These are phyloP conservation scores for Aspidapion aeneum DNA, from an alignment of 2,888 invertebrate species.

Conservation along the genomic window DNA sequence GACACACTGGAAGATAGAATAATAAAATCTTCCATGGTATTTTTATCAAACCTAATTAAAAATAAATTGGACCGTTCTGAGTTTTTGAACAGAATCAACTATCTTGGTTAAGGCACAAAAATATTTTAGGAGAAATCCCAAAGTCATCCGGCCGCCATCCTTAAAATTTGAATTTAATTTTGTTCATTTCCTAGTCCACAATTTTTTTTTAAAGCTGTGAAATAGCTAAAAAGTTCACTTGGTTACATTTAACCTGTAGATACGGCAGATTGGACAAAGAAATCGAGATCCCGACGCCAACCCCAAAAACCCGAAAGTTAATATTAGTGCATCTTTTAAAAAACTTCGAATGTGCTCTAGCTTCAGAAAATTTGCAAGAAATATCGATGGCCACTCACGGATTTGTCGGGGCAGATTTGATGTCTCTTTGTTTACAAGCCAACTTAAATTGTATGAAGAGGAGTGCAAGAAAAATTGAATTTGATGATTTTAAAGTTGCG, in stretches of 20 bases:
- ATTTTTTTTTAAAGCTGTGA: too few species aligned
- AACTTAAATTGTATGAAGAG: slow-evolving; percentile 58
- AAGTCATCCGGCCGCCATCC: too few species aligned
- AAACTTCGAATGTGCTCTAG: slow-evolving; percentile 55
- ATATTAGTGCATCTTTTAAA: slow-evolving; percentile 66
- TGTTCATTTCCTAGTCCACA: too few species aligned
- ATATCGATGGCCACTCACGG: slow-evolving; percentile 79
- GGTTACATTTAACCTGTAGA: slow-evolving; percentile 45
- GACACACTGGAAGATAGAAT: too few species aligned
- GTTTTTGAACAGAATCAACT: too few species aligned
- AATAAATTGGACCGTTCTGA: too few species aligned
- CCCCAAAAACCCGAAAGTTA: slow-evolving; percentile 54
- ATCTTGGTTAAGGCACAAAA: too few species aligned
- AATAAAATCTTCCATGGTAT: too few species aligned
- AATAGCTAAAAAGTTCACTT: too few species aligned
- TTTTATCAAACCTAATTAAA: too few species aligned
- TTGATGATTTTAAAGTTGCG: slow-evolving; percentile 60
- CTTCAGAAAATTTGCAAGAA: slow-evolving; percentile 54
- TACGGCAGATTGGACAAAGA: slow-evolving; percentile 80
- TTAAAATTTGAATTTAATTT: too few species aligned
- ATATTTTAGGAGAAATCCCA: too few species aligned
- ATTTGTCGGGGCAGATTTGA: slow-evolving; percentile 86
- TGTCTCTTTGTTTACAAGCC: slow-evolving; percentile 73
- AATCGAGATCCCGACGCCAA: slow-evolving; percentile 76
- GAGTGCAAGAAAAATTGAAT: slow-evolving; percentile 32